A percentile compares a stretch with the other conserved stretches of the same genome.
Evolutionary conservation across 2,113 vertebrate genomes (phyloP).

Genomic region (Vidua chalybeata): DNA sequence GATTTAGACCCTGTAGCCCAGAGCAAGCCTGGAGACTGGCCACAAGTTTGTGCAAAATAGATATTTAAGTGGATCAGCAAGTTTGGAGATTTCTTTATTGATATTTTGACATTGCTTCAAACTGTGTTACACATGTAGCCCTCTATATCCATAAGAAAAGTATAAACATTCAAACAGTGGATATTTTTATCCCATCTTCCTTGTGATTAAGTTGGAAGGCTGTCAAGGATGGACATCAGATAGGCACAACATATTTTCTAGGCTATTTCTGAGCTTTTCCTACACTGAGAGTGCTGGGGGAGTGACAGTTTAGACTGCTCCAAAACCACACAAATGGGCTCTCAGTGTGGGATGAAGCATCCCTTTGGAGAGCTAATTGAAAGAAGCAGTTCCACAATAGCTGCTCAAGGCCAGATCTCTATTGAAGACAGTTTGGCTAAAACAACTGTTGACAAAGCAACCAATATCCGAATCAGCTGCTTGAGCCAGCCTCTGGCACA

Average conservation of each 20-base stretch:
- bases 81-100: not conserved
- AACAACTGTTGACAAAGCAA: conserved; percentile 29
- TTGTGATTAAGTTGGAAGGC: not conserved
- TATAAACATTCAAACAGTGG: not conserved
- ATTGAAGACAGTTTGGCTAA: not conserved
- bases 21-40: not conserved
- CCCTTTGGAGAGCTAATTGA: conserved; percentile 41
- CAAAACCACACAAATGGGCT: conserved; percentile 1
- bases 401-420: conserved; percentile 14
- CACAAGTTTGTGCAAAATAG: not conserved
- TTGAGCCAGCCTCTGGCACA: not conserved
- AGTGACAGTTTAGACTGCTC: not conserved
- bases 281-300: not conserved
- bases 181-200: not conserved
- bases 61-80: not conserved
- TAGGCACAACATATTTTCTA: not conserved
- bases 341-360: not conserved
- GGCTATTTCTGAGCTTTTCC: not conserved
- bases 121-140: not conserved
- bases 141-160: not conserved
- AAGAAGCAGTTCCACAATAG: not conserved
- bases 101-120: not conserved
- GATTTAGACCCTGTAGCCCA: not conserved
- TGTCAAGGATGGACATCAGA: not conserved
- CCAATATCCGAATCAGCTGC: not conserved